Conservation (phyloP, 2,888 invertebrate species). For the Siphonodentalium dalli region DNA sequence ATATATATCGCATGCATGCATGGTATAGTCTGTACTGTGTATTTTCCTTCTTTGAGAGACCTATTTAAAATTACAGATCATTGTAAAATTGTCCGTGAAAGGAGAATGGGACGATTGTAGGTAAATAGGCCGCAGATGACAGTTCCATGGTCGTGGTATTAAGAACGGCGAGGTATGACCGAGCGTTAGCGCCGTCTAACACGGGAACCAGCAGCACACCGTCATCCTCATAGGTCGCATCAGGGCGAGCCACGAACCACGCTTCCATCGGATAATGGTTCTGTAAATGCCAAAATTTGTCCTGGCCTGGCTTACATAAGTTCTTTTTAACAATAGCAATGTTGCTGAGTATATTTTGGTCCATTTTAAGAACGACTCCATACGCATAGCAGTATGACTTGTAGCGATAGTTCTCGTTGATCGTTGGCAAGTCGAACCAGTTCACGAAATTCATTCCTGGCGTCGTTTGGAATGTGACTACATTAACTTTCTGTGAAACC, state of each 20-base stretch:
- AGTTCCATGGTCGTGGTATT: conserved; percentile 47
- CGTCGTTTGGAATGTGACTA: conserved; percentile 25
- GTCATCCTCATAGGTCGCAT: conserved; percentile 49
- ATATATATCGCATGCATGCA: too few species aligned
- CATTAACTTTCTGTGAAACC: conserved; percentile 8
- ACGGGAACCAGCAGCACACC: conserved; percentile 53
- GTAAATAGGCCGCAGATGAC: conserved; percentile 44
- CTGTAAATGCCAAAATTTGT: conserved; percentile 37
- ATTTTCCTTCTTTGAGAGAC: background rate
- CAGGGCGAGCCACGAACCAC: conserved; percentile 49
- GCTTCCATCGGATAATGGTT: conserved; percentile 54
- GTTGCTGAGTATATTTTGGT: conserved; percentile 37
- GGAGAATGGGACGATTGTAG: conserved; percentile 53
- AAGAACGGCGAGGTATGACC: conserved; percentile 48
- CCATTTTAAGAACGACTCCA: conserved; percentile 50
- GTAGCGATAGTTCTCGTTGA: conserved; percentile 52
- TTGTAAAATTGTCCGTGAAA: conserved; percentile 57
- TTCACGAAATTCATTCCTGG: conserved; percentile 31
- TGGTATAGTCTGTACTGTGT: too few species aligned
- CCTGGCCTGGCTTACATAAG: conserved; percentile 38
- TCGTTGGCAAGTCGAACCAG: conserved; percentile 52
- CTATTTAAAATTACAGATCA: conserved; percentile 21
- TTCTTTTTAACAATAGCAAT: conserved; percentile 56
- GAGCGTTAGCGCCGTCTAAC: conserved; percentile 41
- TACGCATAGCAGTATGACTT: conserved; percentile 53